Evolutionary conservation across 2,888 invertebrate species (phyloP).

Genomic region (Trichacis sp.): DNA sequence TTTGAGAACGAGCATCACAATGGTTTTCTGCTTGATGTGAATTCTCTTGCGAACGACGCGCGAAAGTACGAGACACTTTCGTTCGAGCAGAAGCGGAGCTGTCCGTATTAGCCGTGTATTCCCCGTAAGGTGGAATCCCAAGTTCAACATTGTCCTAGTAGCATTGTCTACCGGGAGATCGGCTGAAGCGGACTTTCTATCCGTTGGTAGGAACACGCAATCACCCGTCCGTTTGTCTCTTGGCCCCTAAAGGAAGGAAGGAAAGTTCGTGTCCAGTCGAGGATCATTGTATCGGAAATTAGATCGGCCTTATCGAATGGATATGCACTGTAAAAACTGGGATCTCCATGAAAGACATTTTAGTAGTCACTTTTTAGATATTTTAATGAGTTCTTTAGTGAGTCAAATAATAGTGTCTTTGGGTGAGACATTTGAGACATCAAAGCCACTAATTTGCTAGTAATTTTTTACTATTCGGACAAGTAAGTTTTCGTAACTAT

Average conservation of each 20-base stretch:
- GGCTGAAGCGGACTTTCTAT: constrained; percentile 58
- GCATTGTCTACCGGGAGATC: constrained; percentile 37
- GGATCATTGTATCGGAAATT: constrained; percentile 47
- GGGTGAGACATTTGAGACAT: too few species aligned
- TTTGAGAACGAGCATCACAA: constrained; percentile 7
- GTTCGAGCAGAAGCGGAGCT: constrained; percentile 13
- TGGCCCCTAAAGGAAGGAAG: constrained; percentile 48
- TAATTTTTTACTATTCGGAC: too few species aligned
- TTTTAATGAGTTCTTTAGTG: too few species aligned
- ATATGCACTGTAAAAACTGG: too few species aligned
- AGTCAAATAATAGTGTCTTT: too few species aligned
- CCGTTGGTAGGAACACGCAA: constrained; percentile 56
- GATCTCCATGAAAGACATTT: too few species aligned
- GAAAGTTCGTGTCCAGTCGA: constrained; percentile 48
- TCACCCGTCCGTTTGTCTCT: constrained; percentile 42
- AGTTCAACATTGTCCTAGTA: constrained; percentile 21
- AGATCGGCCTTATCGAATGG: constrained; percentile 30
- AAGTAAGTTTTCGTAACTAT: too few species aligned
- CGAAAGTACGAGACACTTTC: constrained; percentile 29
- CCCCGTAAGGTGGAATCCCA: constrained; percentile 28
- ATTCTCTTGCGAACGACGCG: constrained; percentile 16
- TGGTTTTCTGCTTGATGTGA: constrained; percentile 20
- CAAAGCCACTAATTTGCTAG: too few species aligned
- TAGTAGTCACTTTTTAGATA: too few species aligned
- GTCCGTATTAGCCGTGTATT: constrained; percentile 17